Evolutionary conservation across 2,797 vertebrate genomes (phyloP).

Genomic region (Hypotaenidia okinawae): DNA sequence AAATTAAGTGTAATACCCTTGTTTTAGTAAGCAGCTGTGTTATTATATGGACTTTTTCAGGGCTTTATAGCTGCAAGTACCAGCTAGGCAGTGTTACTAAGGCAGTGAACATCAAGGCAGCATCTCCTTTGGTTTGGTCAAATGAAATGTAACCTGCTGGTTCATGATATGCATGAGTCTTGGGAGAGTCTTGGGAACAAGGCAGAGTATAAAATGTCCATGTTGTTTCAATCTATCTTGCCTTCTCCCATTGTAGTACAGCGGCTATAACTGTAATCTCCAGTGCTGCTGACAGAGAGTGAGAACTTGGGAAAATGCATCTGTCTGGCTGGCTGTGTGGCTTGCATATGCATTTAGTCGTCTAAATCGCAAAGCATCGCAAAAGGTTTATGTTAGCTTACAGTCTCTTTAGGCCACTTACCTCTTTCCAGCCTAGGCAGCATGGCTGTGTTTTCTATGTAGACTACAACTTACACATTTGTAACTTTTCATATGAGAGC

Average conservation of each 20-base stretch:
- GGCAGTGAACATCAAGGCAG: background rate
- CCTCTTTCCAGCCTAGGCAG: background rate
- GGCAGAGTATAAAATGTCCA: background rate
- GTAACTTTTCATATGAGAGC: background rate
- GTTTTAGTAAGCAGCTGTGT: background rate
- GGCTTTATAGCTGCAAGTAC: background rate
- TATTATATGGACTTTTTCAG: background rate
- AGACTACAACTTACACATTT: background rate
- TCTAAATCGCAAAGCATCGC: background rate
- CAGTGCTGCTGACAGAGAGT: background rate
- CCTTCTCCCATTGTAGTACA: background rate
- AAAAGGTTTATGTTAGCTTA: background rate
- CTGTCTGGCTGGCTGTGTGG: background rate
- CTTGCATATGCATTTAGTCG: background rate
- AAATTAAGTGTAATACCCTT: background rate
- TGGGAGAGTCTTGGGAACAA: background rate
- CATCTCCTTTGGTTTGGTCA: background rate
- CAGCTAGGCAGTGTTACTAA: background rate
- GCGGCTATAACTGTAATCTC: background rate
- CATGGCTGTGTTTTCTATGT: accelerated
- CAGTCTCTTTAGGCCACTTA: background rate
- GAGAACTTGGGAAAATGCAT: background rate
- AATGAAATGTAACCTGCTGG: background rate
- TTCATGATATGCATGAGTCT: background rate
- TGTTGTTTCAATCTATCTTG: background rate